These are phyloP conservation scores for Apamea monoglypha DNA, from an alignment of 2,888 invertebrate genomes.

Conservation along the genomic window DNA sequence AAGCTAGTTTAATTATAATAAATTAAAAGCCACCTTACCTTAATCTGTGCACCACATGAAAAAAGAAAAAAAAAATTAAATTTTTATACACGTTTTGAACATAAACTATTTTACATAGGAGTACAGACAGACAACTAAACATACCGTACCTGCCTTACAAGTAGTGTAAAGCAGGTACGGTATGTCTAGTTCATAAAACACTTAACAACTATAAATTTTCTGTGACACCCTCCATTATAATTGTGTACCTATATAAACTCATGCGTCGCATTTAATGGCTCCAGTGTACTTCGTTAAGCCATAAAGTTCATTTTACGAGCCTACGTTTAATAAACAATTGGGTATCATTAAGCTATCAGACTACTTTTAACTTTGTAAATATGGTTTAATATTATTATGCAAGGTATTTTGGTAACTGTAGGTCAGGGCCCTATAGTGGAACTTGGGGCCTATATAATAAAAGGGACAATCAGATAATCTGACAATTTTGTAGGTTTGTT, in stretches of 20 bases:
- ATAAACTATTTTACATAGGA: background rate
- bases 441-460: background rate
- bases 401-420: conserved; percentile 9
- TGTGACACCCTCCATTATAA: conserved; percentile 24
- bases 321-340: conserved; percentile 61
- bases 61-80: conserved; percentile 22
- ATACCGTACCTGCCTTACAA: background rate
- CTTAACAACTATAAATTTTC: conserved; percentile 33
- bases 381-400: conserved; percentile 34
- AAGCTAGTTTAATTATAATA: background rate
- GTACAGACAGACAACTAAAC: background rate
- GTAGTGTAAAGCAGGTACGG: background rate
- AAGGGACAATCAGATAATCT: background rate
- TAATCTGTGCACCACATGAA: conserved; percentile 59
- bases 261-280: conserved; percentile 50
- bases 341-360: conserved; percentile 45
- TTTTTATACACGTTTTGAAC: background rate
- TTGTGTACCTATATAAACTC: conserved; percentile 45
- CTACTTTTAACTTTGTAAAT: conserved; percentile 50
- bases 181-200: conserved; percentile 35
- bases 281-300: conserved; percentile 46
- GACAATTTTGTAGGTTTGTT: background rate
- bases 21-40: conserved; percentile 36
- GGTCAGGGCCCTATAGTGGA: background rate
- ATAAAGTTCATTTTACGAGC: conserved; percentile 65